Base-by-base conservation (phyloP, 2,113 vertebrate species). In the Pseudonaja textilis region DNA sequence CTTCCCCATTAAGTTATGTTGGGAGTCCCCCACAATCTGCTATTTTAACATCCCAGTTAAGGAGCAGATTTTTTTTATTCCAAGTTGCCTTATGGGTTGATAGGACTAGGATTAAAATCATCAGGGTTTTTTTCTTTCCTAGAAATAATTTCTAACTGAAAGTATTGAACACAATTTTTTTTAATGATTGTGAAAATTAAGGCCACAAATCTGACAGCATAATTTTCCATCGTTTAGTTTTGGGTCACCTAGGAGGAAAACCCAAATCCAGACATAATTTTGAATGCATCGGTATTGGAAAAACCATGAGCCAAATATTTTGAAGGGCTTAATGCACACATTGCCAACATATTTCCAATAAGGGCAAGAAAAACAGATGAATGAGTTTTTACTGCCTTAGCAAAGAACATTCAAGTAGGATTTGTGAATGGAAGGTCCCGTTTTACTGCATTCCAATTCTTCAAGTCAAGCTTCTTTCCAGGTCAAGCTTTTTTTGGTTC, bases 401-500 rank as follows among this genome's bases (percentile, higher is more conserved):
- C 22, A 45, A 25, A 88, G 86, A 55, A 55, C 22, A 52, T 39
- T 50, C 45, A 20, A 64, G 45, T 50, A 85, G 52, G 89, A 87
- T 69, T 90, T 93, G 56, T 93, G 89, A 93, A 93, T 64, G 89
- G 56, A 29, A 64, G n/a, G 39, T 22, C 22, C 45, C n/a, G 0
- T 64, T 90, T 52, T 86, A 20, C 42, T 90, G 29, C 18, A 5
- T 61, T 34, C 23, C 39, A 39, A 39, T 57, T 39, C 54, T 81
- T 7, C n/a, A 7, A 8, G 3, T 89, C 47, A 50, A 50, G 47
- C 47, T 50, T 42, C 57, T 69, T 64, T 47, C 90, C 81, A 91
- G 85, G 61, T 45, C 45, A 81, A 50, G 69, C 85, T 59, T 5
- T 50, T 39, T 34, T 34, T n/a, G 74, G 20, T 5, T 59, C 5